Evolutionary conservation across 2,113 vertebrate genomes (phyloP).

Genomic region (Euleptes europaea): DNA sequence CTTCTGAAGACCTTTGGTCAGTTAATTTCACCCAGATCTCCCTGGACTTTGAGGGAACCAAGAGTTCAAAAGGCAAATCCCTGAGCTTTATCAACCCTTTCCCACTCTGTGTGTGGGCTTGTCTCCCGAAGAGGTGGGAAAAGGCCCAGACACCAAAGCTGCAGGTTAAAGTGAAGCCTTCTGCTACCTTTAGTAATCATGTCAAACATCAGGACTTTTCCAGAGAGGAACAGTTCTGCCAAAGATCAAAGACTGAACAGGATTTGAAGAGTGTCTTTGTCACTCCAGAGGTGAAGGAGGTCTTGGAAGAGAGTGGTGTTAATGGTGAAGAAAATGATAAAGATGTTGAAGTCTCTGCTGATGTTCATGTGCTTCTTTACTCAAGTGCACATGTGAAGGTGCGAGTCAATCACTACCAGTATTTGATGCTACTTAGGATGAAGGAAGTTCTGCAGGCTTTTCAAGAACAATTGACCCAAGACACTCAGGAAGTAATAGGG

Average conservation of each 20-base stretch:
- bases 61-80: slow-evolving; percentile 82
- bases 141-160: slow-evolving; percentile 58
- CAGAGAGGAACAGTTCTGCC: slow-evolving; percentile 52
- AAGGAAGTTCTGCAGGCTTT: slow-evolving; percentile 85
- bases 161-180: slow-evolving; percentile 71
- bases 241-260: slow-evolving; percentile 77
- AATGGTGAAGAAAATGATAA: slow-evolving; percentile 35
- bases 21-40: slow-evolving; percentile 82
- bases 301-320: slow-evolving; percentile 51
- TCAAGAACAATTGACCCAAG: slow-evolving; percentile 82
- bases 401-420: slow-evolving; percentile 96
- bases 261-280: slow-evolving; percentile 72
- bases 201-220: slow-evolving; percentile 44
- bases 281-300: slow-evolving; percentile 42
- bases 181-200: slow-evolving; percentile 74
- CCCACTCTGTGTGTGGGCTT: slow-evolving; percentile 88
- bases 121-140: slow-evolving; percentile 79
- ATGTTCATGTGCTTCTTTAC: slow-evolving; percentile 84
- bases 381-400: slow-evolving; percentile 80
- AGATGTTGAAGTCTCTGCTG: slow-evolving; percentile 75
- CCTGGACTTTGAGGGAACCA: slow-evolving; percentile 88
- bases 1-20: slow-evolving; percentile 90
- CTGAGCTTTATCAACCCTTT: slow-evolving; percentile 90
- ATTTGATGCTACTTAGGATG: slow-evolving; percentile 90
- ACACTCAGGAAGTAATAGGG: slow-evolving; percentile 71